Conservation (phyloP, 1,140 invertebrate genomes). For the Cyrtorhinus lividipennis region DNA sequence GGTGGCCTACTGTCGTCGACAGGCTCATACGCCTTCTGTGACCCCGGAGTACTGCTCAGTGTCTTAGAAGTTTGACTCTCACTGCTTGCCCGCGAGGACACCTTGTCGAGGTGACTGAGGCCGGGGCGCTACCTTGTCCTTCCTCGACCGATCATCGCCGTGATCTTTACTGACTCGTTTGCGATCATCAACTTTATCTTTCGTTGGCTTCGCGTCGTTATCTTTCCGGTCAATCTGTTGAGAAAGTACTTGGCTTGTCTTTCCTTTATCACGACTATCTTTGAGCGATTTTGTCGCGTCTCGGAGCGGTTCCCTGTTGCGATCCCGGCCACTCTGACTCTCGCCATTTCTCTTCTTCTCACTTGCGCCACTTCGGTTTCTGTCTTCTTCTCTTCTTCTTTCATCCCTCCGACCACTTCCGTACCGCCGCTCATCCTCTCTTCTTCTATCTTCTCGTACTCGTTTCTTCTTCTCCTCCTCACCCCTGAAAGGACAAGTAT, state of each 20-base stretch:
- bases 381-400: conserved; percentile 18
- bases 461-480: conserved; percentile 16
- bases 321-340: conserved; percentile 4
- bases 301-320: background rate
- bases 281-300: background rate
- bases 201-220: background rate
- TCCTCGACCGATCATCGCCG: background rate
- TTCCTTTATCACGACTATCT: background rate
- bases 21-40: background rate
- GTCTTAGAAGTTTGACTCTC: too few relatives aligned
- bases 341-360: conserved; percentile 22
- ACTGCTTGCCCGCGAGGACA: too few relatives aligned
- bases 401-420: conserved; percentile 19
- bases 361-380: conserved; percentile 14
- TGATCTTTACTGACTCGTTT: background rate
- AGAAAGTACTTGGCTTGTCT: background rate
- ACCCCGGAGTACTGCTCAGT: too few relatives aligned
- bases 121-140: background rate
- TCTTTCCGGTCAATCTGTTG: too few relatives aligned
- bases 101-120: too few relatives aligned
- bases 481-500: background rate
- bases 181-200: background rate
- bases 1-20: background rate
- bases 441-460: conserved; percentile 20
- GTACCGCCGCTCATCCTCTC: background rate